Evolutionary conservation across 2,113 vertebrate species (phyloP).

Genomic region (Epinephelus cyanopodus): DNA sequence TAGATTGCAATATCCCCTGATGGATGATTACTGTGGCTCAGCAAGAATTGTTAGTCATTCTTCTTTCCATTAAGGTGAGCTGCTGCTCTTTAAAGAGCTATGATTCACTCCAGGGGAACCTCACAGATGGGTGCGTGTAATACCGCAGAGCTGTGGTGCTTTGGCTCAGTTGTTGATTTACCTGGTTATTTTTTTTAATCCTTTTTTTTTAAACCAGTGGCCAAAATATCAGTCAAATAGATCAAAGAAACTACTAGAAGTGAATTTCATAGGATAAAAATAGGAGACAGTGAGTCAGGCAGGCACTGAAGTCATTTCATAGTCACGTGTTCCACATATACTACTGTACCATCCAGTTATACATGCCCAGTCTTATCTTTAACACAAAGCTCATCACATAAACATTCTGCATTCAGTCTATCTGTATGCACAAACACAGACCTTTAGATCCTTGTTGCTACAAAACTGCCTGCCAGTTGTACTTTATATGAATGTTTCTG

Average conservation of each 20-base stretch:
- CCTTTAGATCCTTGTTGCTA: too few relatives aligned
- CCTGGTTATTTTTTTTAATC: background rate
- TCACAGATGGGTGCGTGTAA: background rate
- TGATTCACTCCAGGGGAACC: conserved; percentile 39
- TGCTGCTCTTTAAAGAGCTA: conserved; percentile 27
- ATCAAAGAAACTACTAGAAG: background rate
- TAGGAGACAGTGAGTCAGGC: too few relatives aligned
- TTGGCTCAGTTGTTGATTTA: background rate
- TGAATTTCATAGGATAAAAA: background rate
- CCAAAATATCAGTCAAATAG: background rate
- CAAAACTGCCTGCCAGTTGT: too few relatives aligned
- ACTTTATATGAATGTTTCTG: too few relatives aligned
- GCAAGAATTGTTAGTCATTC: conserved; percentile 32
- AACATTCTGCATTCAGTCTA: too few relatives aligned
- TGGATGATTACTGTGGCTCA: conserved; percentile 14
- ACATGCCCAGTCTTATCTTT: too few relatives aligned
- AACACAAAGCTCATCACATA: too few relatives aligned
- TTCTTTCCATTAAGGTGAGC: conserved; percentile 40
- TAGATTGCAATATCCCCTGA: conserved; percentile 34
- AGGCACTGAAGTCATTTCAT: too few relatives aligned
- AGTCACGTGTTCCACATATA: background rate
- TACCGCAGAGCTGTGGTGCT: background rate
- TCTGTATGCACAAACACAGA: too few relatives aligned
- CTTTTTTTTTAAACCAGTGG: background rate
- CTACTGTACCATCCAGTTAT: too few relatives aligned